Percentiles rank a stretch among this genome's conserved stretches.
Conservation (phyloP, 1,140 invertebrate species). For the Pachypeltis micranthus region DNA sequence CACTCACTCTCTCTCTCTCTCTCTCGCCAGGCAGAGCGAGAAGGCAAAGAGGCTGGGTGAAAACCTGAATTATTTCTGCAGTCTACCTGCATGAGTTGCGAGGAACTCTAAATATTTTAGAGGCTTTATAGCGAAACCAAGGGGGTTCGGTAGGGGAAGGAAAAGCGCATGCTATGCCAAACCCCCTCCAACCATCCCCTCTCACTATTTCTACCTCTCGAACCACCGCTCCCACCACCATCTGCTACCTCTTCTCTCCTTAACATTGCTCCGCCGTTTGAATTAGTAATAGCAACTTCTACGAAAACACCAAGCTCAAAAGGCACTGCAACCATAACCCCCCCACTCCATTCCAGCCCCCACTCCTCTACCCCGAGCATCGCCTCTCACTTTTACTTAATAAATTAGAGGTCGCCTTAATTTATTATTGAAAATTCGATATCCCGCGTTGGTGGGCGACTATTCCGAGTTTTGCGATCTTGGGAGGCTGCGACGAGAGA, state of each 20-base stretch:
- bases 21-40: background rate
- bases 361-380: background rate
- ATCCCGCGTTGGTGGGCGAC: too few relatives aligned
- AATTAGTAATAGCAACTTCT: slow-evolving; percentile 25
- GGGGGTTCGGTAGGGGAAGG: background rate
- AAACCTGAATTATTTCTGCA: slow-evolving; percentile 25
- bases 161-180: slow-evolving; percentile 11
- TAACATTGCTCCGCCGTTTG: background rate
- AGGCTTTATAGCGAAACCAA: slow-evolving; percentile 23
- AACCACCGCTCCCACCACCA: background rate
- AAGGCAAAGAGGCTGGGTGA: slow-evolving; percentile 17
- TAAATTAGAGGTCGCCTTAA: slow-evolving; percentile 24
- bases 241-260: slow-evolving; percentile 7
- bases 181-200: slow-evolving; percentile 8
- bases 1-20: background rate
- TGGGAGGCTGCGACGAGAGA: too few relatives aligned
- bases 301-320: slow-evolving; percentile 23
- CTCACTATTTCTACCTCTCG: slow-evolving; percentile 6
- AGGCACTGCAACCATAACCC: slow-evolving; percentile 8
- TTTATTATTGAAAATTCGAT: slow-evolving; percentile 26
- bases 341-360: background rate
- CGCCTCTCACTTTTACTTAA: slow-evolving; percentile 22
- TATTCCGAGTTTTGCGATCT: too few relatives aligned
- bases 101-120: slow-evolving; percentile 23
- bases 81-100: slow-evolving; percentile 25